Conservation (phyloP, 2,113 vertebrate species). For the Lycaon pictus region DNA sequence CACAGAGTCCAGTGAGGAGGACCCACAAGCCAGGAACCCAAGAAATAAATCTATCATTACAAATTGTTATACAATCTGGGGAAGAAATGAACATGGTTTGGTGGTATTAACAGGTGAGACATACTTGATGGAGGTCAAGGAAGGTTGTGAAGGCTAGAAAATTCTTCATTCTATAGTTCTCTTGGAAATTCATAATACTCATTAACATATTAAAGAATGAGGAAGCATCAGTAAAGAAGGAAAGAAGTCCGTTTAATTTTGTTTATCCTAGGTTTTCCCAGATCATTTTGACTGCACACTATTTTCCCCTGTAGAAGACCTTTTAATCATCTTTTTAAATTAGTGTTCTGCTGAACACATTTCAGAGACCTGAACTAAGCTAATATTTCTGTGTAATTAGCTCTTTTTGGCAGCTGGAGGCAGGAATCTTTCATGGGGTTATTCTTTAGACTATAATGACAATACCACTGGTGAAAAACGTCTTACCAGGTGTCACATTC, state of each 20-base stretch:
- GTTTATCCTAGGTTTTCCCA: constrained; percentile 67
- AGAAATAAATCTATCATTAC: background rate
- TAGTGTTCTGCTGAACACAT: constrained; percentile 48
- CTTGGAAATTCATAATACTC: constrained; percentile 8
- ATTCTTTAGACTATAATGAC: constrained; percentile 56
- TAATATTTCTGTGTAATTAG: constrained; percentile 69
- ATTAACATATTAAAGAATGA: constrained; percentile 67
- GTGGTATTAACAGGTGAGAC: background rate
- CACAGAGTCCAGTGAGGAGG: background rate
- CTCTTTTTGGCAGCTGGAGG: background rate
- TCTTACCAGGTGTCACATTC: constrained; percentile 74
- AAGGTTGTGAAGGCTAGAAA: constrained; percentile 4
- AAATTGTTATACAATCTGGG: too few species aligned
- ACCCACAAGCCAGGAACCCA: background rate
- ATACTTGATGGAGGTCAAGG: background rate
- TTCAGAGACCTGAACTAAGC: constrained; percentile 49
- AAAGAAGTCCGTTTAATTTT: constrained; percentile 56
- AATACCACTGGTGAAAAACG: constrained; percentile 38
- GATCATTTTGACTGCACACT: constrained; percentile 53
- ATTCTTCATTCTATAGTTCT: background rate
- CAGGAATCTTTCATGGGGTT: constrained; percentile 46
- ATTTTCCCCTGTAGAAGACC: constrained; percentile 50
- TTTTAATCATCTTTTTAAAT: constrained; percentile 76
- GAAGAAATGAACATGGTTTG: background rate
- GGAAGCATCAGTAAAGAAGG: constrained; percentile 35